Evolutionary conservation across 1,140 invertebrate genomes (phyloP).

Genomic region (Heliothis subflexa): DNA sequence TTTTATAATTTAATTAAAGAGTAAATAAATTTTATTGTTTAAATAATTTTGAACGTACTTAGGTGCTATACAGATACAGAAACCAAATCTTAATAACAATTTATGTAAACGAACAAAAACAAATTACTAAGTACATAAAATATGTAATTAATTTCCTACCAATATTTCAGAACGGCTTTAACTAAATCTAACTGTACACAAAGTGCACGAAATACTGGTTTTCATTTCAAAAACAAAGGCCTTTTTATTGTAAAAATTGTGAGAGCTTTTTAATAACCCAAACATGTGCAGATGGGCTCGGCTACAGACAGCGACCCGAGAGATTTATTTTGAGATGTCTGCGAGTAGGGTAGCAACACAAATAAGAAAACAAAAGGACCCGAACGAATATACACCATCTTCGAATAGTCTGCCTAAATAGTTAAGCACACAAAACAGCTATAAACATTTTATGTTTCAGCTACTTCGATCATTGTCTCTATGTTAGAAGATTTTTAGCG

Average conservation of each 20-base stretch:
- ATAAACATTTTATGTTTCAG: background rate
- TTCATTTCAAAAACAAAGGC: background rate
- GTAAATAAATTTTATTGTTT: too few relatives aligned
- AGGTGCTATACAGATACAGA: too few relatives aligned
- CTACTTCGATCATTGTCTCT: background rate
- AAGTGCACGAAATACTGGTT: too few relatives aligned
- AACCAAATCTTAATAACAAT: too few relatives aligned
- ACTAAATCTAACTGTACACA: too few relatives aligned
- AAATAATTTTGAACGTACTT: too few relatives aligned
- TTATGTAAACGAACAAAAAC: too few relatives aligned
- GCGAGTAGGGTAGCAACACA: conserved; percentile 35
- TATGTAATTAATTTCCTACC: too few relatives aligned
- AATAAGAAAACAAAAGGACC: conserved; percentile 43
- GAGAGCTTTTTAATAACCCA: background rate
- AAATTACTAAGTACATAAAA: too few relatives aligned
- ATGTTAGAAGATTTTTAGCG: background rate
- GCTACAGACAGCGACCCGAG: conserved; percentile 8
- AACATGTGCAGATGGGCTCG: conserved; percentile 48
- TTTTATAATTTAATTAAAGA: too few relatives aligned
- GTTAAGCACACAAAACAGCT: background rate
- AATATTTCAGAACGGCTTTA: too few relatives aligned
- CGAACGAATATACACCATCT: conserved; percentile 10
- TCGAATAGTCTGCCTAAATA: background rate
- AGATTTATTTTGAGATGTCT: conserved; percentile 47
- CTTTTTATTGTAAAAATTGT: background rate